Percentiles rank a stretch among this genome's conserved stretches.
phyloP scores from a whole-genome alignment of 1,140 invertebrate genomes.

The Drosophila santomea region DNA sequence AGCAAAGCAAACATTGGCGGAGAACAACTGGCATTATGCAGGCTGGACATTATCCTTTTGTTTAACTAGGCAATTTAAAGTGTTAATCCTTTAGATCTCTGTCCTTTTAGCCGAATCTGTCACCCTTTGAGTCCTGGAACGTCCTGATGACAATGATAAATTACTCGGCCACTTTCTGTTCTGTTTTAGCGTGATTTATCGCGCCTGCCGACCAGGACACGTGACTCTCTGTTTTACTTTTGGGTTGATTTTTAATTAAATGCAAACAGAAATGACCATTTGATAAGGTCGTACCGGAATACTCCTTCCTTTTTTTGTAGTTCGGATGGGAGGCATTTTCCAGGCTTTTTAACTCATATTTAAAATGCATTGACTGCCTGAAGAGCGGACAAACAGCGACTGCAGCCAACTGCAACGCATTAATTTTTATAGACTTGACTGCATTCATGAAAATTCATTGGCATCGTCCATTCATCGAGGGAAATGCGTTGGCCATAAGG shows the following conservation, averaged over 20 bases:
- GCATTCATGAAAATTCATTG: conserved; percentile 82
- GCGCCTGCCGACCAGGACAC: conserved; percentile 70
- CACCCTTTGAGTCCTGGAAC: conserved; percentile 34
- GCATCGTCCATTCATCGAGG: conserved; percentile 47
- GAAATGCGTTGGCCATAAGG: conserved; percentile 10
- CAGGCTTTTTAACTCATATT: conserved; percentile 73
- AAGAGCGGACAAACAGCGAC: conserved; percentile 30
- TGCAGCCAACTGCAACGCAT: conserved; percentile 76
- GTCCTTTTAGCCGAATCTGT: conserved; percentile 43
- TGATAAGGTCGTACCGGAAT: conserved; percentile 58
- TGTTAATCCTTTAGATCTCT: conserved; percentile 75
- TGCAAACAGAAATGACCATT: conserved; percentile 84
- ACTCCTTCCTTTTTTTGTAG: neutral
- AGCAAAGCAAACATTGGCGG: conserved; percentile 38
- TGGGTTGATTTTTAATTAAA: conserved; percentile 84
- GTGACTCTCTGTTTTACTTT: conserved; percentile 64
- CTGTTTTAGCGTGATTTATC: conserved; percentile 84
- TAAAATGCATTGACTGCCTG: conserved; percentile 60
- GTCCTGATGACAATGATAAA: conserved; percentile 82
- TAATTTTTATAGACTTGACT: conserved; percentile 83
- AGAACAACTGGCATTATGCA: conserved; percentile 18
- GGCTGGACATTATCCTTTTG: conserved; percentile 40
- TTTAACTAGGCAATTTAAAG: conserved; percentile 78
- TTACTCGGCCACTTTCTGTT: conserved; percentile 74
- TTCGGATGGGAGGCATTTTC: conserved; percentile 34